Evolutionary conservation across 1,140 invertebrate genomes (phyloP).

Genomic region (Atta colombica): DNA sequence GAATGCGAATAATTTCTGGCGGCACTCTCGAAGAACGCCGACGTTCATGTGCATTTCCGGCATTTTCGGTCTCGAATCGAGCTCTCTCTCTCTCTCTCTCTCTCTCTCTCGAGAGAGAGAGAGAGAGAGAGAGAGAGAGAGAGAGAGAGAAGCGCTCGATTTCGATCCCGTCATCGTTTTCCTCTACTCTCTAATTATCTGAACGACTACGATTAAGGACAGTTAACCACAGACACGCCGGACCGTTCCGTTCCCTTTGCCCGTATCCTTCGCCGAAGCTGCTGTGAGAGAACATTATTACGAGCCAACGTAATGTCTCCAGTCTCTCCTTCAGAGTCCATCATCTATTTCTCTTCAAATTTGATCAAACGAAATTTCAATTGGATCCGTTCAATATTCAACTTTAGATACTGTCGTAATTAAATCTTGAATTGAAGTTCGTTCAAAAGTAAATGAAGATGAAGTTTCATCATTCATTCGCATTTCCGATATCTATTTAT

Average conservation of each 20-base stretch:
- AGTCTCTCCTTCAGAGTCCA: background rate
- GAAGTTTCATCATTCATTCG: background rate
- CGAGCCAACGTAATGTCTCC: background rate
- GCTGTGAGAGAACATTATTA: constrained; percentile 38
- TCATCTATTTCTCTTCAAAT: constrained; percentile 16
- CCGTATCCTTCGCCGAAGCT: constrained; percentile 20
- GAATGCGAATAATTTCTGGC: constrained; percentile 23
- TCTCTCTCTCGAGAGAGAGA: no score
- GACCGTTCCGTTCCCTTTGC: constrained; percentile 40
- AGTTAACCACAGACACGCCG: constrained; percentile 56
- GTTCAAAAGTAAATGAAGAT: background rate
- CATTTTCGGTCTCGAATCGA: constrained; percentile 50
- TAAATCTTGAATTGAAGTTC: constrained; percentile 3
- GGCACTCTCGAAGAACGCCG: constrained; percentile 6
- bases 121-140: no score
- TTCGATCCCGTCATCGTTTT: constrained; percentile 5
- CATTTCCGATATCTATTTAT: background rate
- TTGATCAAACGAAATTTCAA: constrained; percentile 13
- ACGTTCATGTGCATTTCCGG: constrained; percentile 23
- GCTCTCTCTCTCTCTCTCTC: background rate
- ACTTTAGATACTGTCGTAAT: background rate
- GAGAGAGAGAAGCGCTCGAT: background rate
- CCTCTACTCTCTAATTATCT: constrained; percentile 66
- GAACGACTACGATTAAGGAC: constrained; percentile 60
- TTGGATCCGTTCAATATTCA: background rate